phyloP scores from a whole-genome alignment of 2,113 vertebrate species.

The Hippocampus abdominalis region DNA sequence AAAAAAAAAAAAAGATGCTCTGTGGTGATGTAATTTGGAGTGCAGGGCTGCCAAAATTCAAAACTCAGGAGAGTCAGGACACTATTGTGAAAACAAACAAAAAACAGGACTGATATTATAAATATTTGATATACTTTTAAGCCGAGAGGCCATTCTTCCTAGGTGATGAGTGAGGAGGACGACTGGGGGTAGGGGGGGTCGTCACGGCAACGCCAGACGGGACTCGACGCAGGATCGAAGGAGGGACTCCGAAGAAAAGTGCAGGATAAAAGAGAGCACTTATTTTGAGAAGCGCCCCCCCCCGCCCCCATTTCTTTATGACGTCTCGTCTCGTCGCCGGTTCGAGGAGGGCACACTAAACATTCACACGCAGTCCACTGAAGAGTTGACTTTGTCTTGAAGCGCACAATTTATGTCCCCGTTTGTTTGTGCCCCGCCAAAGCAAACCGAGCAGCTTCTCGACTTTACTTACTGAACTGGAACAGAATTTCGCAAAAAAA shows the following conservation, averaged over 20 bases:
- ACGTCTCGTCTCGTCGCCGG: conserved; percentile 16
- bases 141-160: too few species aligned
- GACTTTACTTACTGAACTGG: too few species aligned
- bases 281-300: conserved; percentile 54
- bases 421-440: not conserved
- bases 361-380: not conserved
- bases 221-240: conserved; percentile 28
- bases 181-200: not conserved
- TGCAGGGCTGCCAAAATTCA: too few species aligned
- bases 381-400: too few species aligned
- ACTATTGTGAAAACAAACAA: too few species aligned
- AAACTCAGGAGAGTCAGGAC: too few species aligned
- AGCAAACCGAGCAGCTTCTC: not conserved
- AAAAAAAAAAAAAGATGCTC: too few species aligned
- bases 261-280: conserved; percentile 37
- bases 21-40: too few species aligned
- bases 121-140: too few species aligned
- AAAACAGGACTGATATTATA: too few species aligned
- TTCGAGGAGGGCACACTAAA: not conserved
- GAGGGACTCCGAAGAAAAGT: conserved; percentile 18
- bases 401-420: not conserved
- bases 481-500: too few species aligned
- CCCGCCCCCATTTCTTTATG: conserved; percentile 16
- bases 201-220: conserved; percentile 16
- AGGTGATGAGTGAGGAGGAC: too few species aligned